Evolutionary conservation across 2,113 vertebrate genomes (phyloP), one percentile per base, ranked within the genome.

Genomic region (Synchiropus splendidus): DNA sequence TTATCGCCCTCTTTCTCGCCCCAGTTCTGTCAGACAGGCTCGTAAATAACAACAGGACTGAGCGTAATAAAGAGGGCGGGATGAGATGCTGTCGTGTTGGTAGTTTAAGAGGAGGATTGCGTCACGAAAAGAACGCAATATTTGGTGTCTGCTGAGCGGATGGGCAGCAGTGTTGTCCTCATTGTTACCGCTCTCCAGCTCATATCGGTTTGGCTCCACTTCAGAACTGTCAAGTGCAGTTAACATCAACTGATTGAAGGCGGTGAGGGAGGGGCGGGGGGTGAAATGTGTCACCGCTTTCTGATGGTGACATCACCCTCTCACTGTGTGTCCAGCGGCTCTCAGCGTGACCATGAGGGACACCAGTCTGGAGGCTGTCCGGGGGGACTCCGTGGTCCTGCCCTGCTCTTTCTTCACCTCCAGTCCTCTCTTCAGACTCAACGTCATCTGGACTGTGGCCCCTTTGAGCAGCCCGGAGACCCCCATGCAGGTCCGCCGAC

Each of bases 401-500:
- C 82, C 85, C 11, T 89, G 88, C 53, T 82, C 82, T 27, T 89
- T 88, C 64, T 67, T 75, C 67, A 86, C 83, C 51, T 79, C 73
- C 30, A 77, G 64, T 12, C 78, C 79, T 0, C 68, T 86, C 36
- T 79, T 70, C 48, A 80, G 77, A 16, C 86, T 89, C 64, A 89
- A 83, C 58, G 70, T 89, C 38, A 87, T 89, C 70, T 89, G 87
- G 88, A 89, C 85, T 0, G 40, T 85, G 49, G 72, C 79, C 8
- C 84, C 86, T 0, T 56, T 71, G 37, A 77, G 74, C 30, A 80
- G 79, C 16, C 85, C 83, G 2, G 52, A 64, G 12, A 59, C 31
- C 5, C 88, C 88, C 0, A 74, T 64, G 18, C 88, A 89, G 84
- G 88, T 88, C 11, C 5, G 57, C 12, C 32, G 12, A 31, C 2